Evolutionary conservation across 1,140 invertebrate species (phyloP).

Genomic region (Galleria mellonella): DNA sequence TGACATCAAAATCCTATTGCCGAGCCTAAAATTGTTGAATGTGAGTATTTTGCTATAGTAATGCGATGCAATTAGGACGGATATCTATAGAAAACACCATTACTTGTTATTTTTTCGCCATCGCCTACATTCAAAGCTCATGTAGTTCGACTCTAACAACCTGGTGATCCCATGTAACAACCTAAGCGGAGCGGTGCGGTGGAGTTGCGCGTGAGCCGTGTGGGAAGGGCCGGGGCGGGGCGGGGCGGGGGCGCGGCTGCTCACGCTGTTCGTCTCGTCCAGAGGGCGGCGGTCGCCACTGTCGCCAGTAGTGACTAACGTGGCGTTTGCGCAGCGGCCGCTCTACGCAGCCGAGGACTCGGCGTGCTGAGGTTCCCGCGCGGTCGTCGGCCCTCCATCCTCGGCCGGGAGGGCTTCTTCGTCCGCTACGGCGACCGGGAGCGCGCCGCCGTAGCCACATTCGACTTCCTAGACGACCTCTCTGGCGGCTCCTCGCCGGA

Average conservation of each 20-base stretch:
- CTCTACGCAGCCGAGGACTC: constrained; percentile 61
- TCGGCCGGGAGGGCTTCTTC: constrained; percentile 84
- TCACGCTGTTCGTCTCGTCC: constrained; percentile 67
- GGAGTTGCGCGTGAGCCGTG: constrained; percentile 51
- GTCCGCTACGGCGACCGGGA: constrained; percentile 86
- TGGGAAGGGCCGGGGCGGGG: constrained; percentile 21
- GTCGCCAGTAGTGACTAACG: constrained; percentile 33
- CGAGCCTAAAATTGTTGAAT: too few relatives aligned
- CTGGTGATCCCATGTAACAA: too few relatives aligned
- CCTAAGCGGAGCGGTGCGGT: constrained; percentile 17
- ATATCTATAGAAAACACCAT: too few relatives aligned
- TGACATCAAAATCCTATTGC: too few relatives aligned
- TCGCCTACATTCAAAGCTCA: too few relatives aligned
- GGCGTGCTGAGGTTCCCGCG: constrained; percentile 66
- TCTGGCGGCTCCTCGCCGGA: constrained; percentile 74
- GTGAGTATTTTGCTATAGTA: too few relatives aligned
- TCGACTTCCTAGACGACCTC: constrained; percentile 85
- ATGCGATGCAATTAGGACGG: too few relatives aligned
- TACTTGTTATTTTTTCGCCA: too few relatives aligned
- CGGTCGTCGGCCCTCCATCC: constrained; percentile 78
- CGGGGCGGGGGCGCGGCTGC: constrained; percentile 36
- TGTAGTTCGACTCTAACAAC: too few relatives aligned
- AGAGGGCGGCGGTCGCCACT: constrained; percentile 58
- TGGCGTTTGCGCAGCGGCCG: constrained; percentile 70
- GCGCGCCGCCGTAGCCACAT: constrained; percentile 83